phyloP scores from a whole-genome alignment of 1,140 invertebrate species.

The Dolichoris vasculosae region DNA sequence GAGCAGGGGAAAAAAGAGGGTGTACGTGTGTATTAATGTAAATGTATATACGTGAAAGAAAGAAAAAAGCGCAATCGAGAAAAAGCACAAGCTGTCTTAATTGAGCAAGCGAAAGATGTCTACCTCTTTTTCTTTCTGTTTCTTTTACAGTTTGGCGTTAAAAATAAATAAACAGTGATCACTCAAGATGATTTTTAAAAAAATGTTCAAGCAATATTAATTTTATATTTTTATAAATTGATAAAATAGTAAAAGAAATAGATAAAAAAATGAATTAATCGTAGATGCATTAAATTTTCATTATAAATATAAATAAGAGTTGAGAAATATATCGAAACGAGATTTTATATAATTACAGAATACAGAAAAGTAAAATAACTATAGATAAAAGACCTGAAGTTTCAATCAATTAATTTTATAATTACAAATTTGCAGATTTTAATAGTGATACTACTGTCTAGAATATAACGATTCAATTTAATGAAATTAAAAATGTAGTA shows the following conservation, averaged over 20 bases:
- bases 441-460: neutral
- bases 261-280: too few relatives aligned
- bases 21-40: neutral
- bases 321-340: too few relatives aligned
- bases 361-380: too few relatives aligned
- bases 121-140: neutral
- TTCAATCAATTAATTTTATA: too few relatives aligned
- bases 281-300: too few relatives aligned
- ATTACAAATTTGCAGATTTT: too few relatives aligned
- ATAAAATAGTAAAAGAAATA: too few relatives aligned
- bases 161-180: slow-evolving; percentile 13
- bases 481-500: neutral
- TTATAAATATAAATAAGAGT: too few relatives aligned
- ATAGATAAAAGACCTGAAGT: too few relatives aligned
- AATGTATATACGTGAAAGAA: neutral
- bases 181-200: neutral
- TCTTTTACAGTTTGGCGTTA: neutral
- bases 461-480: neutral
- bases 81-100: neutral
- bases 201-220: too few relatives aligned
- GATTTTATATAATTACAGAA: too few relatives aligned
- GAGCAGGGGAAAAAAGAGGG: neutral
- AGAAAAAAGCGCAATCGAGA: neutral
- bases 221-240: too few relatives aligned
- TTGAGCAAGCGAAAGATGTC: neutral